Base-by-base conservation (phyloP, 64 coral and sea anemone genomes). In the Orbicella faveolata region DNA sequence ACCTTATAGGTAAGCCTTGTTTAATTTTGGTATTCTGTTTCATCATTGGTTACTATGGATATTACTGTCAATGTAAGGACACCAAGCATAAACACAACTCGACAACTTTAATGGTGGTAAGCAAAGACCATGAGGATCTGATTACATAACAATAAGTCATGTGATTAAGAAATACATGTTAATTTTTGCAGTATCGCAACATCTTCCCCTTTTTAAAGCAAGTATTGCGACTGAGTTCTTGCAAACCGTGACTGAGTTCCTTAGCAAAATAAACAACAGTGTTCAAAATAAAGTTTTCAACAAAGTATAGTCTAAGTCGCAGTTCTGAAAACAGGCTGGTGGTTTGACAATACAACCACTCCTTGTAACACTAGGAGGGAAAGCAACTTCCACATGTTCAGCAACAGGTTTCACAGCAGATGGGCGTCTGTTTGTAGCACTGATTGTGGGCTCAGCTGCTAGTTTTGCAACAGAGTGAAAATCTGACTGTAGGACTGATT, bases 321-420 rank as follows among this genome's bases (percentile, higher is more conserved):
- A 11, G 6, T 81, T 25, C 21, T 81, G 25, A 63, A 81, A 79
- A 25, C 53, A 30, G n/a, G 55, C 1, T 81, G 55, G 79, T 18
- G 11, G 57, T 53, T 26, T 62, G 3, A 62, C n/a, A 61, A 30
- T 81, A 34, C 26, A 0, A 26, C 79, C 72, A 88, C 73, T 37
- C 75, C 86, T 88, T 62, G 73, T 88, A 52, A 79, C 76, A 53
- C 51, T 89, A 89, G 88, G 57, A 63, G 26, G 16, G 37, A 61
- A 80, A 25, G 62, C 34, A 61, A 88, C 25, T 76, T 88, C 86
- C 51, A 89, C 59, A 90, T 16, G 78, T 20, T 57, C 77, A 73
- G 88, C 65, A 19, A 17, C 64, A 67, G 64, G 64, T 67, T 67
- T 67, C 64, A 67, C 64, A 67, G 18, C 19, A 19, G 64, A 4